Evolutionary conservation across 2,888 invertebrate species (phyloP), one percentile per base, ranked within the genome.

Genomic region (Latheticus oryzae): DNA sequence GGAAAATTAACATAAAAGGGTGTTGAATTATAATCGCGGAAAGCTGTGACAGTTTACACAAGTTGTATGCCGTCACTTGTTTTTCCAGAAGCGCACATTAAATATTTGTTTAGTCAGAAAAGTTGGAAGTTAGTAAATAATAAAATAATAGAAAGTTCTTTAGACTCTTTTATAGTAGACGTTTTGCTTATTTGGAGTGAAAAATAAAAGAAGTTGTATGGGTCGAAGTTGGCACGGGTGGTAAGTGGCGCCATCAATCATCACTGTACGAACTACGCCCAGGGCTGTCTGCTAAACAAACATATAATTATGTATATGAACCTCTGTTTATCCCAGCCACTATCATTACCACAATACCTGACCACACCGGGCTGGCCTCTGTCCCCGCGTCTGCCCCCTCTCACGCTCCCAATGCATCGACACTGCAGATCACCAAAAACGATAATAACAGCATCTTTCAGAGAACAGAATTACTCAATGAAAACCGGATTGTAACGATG

Each of bases 261-360:
- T 75, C 73, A 62, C 69, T 66, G 71, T 68, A 69, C 73, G 72
- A 75, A 76, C 75, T 73, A 78, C 78, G 78, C 78, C 78, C 76
- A 76, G 69, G 74, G 78, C 78, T 75, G 78, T 78, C 78, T 76
- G 76, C 77, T 78, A 79, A 78, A 79, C 79, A 79, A 78, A 79
- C 79, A 79, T 78, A 75, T 78, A 78, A 78, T 78, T 78, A 78
- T 78, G 78, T 77, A 78, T 77, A 78, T 78, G 76, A 77, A 77
- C 77, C 78, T 73, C 76, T 77, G 77, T 77, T 78, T 78, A 77
- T 77, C 69, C 76, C 64, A 69, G 71, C 72, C 73, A 74, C 76
- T 76, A 75, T 75, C 71, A 76, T 76, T 76, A 76, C 73, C 70
- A 67, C 71, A 65, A 67, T 61, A 62, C 64, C 68, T 67, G 69